Percentiles rank a stretch among this genome's conserved stretches.
These are phyloP conservation scores for Drosophila mulleri DNA, from an alignment of 2,888 invertebrate genomes.

Conservation along the genomic window DNA sequence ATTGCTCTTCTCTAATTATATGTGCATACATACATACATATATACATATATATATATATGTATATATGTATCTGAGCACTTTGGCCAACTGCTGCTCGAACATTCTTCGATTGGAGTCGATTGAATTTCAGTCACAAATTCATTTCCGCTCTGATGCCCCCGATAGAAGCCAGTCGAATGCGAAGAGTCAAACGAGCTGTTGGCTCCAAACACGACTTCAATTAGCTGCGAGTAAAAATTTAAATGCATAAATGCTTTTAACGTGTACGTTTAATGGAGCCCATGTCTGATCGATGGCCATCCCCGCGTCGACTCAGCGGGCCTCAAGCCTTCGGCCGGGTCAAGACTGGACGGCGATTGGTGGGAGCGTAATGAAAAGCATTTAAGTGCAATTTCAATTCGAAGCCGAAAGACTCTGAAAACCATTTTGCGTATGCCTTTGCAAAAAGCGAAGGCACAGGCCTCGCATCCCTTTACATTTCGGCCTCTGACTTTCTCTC, in stretches of 20 bases:
- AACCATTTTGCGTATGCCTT: constrained; percentile 36
- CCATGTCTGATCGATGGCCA: constrained; percentile 15
- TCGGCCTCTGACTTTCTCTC: constrained; percentile 5
- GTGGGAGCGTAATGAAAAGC: constrained; percentile 45
- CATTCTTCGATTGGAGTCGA: not conserved
- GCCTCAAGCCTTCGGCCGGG: constrained; percentile 8
- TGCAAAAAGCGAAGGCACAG: not conserved
- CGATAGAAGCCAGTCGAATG: not conserved
- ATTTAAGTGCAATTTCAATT: constrained; percentile 58
- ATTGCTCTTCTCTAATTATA: no score
- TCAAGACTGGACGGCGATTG: constrained; percentile 8
- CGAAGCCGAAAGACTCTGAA: constrained; percentile 24
- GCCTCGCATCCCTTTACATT: constrained; percentile 1
- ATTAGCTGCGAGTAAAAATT: not conserved
- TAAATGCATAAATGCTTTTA: constrained; percentile 6
- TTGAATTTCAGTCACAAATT: not conserved
- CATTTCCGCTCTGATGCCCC: not conserved
- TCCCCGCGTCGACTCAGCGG: not conserved
- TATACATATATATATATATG: no score
- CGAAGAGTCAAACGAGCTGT: not conserved
- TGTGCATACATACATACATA: no score
- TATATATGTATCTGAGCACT: not conserved
- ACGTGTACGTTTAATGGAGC: constrained; percentile 22
- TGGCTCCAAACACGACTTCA: not conserved
- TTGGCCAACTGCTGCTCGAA: not conserved